Evolutionary conservation across 2,888 invertebrate genomes (phyloP).

Genomic region (Amiota minor): DNA sequence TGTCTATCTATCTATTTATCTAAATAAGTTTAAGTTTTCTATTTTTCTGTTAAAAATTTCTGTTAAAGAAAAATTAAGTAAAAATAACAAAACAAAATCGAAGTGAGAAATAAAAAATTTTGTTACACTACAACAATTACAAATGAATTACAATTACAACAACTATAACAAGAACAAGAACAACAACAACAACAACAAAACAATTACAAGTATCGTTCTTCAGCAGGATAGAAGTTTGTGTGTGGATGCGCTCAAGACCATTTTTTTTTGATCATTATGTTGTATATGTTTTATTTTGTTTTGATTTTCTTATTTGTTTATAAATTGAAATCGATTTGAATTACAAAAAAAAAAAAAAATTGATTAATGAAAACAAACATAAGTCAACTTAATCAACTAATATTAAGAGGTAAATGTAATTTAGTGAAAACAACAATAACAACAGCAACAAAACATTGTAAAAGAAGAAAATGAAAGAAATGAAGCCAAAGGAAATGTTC

Average conservation of each 20-base stretch:
- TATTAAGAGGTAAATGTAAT: constrained; percentile 14
- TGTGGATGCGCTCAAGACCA: constrained; percentile 20
- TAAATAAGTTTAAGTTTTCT: not conserved
- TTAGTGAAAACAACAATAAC: not conserved
- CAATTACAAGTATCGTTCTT: not conserved
- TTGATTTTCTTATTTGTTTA: not conserved
- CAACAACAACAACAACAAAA: not conserved
- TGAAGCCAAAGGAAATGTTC: not conserved
- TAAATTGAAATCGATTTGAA: not conserved
- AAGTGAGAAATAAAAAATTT: not conserved
- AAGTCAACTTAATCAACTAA: not conserved
- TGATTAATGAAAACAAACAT: not conserved
- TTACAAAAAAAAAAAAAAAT: too few relatives aligned
- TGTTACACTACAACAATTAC: not conserved
- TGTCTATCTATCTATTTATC: constrained; percentile 32
- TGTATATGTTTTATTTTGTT: constrained; percentile 1
- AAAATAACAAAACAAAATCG: not conserved
- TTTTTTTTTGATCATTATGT: not conserved
- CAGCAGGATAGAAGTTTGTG: constrained; percentile 3
- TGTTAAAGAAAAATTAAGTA: too few relatives aligned
- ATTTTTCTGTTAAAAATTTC: too few relatives aligned
- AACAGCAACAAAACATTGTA: not conserved
- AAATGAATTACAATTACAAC: too few relatives aligned
- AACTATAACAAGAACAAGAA: not conserved
- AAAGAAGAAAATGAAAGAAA: not conserved